These are phyloP conservation scores for Peromyscus polionotus DNA, from an alignment of 2,113 vertebrate genomes.

Conservation along the genomic window DNA sequence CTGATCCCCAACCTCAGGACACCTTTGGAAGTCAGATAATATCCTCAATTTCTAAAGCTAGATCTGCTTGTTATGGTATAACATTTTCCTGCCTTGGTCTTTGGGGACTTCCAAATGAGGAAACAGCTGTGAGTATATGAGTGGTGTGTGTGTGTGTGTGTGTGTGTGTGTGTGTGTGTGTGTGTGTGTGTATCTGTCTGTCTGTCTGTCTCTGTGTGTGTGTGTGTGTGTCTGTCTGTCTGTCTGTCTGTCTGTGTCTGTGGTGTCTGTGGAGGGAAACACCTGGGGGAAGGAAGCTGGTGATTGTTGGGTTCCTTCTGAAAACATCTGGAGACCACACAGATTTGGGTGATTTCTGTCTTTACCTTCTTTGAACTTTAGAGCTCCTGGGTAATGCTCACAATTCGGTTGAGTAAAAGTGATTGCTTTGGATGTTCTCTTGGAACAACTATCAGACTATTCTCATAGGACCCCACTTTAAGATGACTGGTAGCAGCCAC, in stretches of 20 bases:
- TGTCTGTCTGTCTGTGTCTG: neutral
- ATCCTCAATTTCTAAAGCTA: neutral
- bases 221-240: neutral
- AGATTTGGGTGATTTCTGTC: neutral
- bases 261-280: neutral
- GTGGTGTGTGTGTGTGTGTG: neutral
- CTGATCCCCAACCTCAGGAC: neutral
- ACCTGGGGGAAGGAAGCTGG: conserved; percentile 3
- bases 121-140: conserved; percentile 42
- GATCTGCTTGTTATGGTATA: neutral
- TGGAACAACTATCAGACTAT: neutral
- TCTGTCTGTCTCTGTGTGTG: neutral
- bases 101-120: conserved; percentile 25
- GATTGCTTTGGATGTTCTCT: neutral
- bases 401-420: neutral
- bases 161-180: neutral
- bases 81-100: conserved; percentile 1
- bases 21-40: neutral
- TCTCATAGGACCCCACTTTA: neutral
- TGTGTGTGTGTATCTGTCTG: neutral
- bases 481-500: neutral
- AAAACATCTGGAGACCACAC: conserved; percentile 69
- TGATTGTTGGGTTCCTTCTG: neutral
- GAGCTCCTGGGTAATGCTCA: neutral
- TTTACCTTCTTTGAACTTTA: conserved; percentile 51